phyloP scores from a whole-genome alignment of 2,113 vertebrate species.

The Sphyrna mokarran region DNA sequence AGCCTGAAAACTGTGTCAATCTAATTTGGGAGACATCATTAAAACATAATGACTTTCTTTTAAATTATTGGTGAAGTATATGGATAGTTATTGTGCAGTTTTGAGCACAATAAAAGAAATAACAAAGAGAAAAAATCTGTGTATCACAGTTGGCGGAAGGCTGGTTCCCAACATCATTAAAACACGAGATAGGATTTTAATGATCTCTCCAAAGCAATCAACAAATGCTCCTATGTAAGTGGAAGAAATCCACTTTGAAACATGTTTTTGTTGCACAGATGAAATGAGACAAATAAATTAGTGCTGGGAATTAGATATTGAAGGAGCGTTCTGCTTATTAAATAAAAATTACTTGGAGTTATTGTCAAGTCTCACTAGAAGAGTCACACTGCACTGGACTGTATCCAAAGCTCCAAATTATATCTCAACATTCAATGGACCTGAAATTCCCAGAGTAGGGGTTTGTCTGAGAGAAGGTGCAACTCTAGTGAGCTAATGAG shows the following conservation, averaged over 20 bases:
- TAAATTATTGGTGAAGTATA: not conserved
- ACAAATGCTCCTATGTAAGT: not conserved
- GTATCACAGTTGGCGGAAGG: not conserved
- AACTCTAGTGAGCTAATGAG: not conserved
- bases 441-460: not conserved
- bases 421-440: not conserved
- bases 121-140: not conserved
- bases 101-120: not conserved
- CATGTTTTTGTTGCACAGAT: slow-evolving; percentile 13
- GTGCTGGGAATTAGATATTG: slow-evolving; percentile 19
- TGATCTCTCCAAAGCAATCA: slow-evolving; percentile 22
- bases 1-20: not conserved
- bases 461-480: not conserved
- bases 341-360: slow-evolving; percentile 16
- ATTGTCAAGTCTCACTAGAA: not conserved
- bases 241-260: slow-evolving; percentile 16
- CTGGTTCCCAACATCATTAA: not conserved
- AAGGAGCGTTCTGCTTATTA: slow-evolving; percentile 2
- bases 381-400: not conserved
- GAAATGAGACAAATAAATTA: slow-evolving; percentile 30
- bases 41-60: not conserved
- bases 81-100: not conserved
- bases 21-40: not conserved
- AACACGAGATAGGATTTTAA: not conserved
- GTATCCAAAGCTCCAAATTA: not conserved